Percentiles rank a stretch among this genome's conserved stretches.
Evolutionary conservation across 2,888 invertebrate species (phyloP).

Genomic region (Miltochrista miniata): DNA sequence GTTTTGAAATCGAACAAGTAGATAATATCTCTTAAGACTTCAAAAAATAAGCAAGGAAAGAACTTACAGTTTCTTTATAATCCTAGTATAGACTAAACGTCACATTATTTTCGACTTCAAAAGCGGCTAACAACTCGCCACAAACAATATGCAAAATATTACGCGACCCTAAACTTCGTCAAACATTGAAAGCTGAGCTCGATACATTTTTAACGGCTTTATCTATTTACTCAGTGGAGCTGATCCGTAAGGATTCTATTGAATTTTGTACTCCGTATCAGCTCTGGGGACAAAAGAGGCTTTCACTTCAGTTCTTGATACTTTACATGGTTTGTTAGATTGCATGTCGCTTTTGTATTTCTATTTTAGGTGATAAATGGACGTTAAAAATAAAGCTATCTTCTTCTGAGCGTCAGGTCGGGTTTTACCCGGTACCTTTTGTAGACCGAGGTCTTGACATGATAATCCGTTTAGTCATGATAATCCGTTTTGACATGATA

Average conservation of each 20-base stretch:
- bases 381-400: too few relatives aligned
- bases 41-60: too few relatives aligned
- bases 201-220: slow-evolving; percentile 12
- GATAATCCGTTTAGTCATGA: too few relatives aligned
- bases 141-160: neutral
- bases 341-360: neutral
- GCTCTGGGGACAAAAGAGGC: slow-evolving; percentile 1
- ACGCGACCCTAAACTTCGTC: neutral
- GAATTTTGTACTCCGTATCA: slow-evolving; percentile 5
- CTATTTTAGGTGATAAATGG: neutral
- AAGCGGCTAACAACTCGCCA: neutral
- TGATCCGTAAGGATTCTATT: slow-evolving; percentile 10
- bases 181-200: slow-evolving; percentile 4
- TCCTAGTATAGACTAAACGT: too few relatives aligned
- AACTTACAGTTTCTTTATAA: too few relatives aligned
- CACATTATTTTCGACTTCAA: too few relatives aligned
- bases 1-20: too few relatives aligned
- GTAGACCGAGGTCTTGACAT: too few relatives aligned
- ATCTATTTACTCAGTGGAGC: slow-evolving; percentile 11
- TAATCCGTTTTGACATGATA: too few relatives aligned
- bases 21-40: too few relatives aligned
- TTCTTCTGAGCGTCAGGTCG: too few relatives aligned
- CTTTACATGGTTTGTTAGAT: neutral
- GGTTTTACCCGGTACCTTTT: too few relatives aligned
- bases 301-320: neutral